Evolutionary conservation across 1,140 invertebrate genomes (phyloP), one percentile per base, ranked within the genome.

Genomic region (Zaprionus kolodkinae): DNA sequence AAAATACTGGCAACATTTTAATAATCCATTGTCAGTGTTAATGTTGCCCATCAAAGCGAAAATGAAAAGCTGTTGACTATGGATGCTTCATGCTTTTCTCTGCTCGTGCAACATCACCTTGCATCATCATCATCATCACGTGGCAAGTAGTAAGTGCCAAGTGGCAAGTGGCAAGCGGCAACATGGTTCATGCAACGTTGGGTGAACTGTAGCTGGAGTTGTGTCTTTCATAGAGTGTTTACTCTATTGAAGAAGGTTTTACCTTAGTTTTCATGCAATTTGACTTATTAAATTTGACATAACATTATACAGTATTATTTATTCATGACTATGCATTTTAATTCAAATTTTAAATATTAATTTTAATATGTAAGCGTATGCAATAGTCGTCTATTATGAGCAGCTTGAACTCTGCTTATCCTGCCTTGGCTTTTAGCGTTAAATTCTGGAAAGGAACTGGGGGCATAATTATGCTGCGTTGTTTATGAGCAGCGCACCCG

Each of bases 11-110:
- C 50, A 45, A 15, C 75, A 64, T 71, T 82, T 79, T 73, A 69
- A 86, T 87, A 73, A 73, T 68, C 54, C 66, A 82, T 79, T 82
- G 72, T 77, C 66, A 79, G 68, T 50, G 59, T 56, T 68, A 82
- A 88, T 83, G 76, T 57, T 35, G 56, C 48, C 50, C 38, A 50
- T 75, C 48, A 81, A 70, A 57, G 55, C 40, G 27, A 55, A 38
- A 38, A 74, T 3, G 17, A 1, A 33, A 61, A 27, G n/a, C n/a
- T 35, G 48, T 35, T 17, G 60, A 45, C 45, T 15, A 15, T 36
- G 25, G 40, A 2, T 12, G 52, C 30, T 43, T 9, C 11, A 27
- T 45, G 6, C 40, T n/a, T 6, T 21, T 54, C 12, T 25, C 25
- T n/a, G n/a, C n/a, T 7, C 40, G 13, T 45, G 40, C 40, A 15